Base-by-base conservation (phyloP, 1,140 invertebrate genomes). In the Arion vulgaris region DNA sequence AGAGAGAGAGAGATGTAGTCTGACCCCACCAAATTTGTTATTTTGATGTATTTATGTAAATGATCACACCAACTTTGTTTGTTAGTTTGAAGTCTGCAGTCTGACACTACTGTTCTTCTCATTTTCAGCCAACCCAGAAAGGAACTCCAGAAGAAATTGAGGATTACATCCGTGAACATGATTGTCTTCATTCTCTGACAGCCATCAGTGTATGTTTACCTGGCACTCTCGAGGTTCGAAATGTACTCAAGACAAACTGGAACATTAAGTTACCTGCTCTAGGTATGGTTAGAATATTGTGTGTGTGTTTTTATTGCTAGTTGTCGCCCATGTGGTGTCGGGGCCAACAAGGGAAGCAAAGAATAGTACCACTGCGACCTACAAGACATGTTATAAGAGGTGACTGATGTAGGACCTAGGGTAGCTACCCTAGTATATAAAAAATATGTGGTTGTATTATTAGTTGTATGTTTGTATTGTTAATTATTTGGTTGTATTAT, bases 131-230 rank as follows among this genome's bases (percentile, higher is more conserved):
- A 32, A 85, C 84, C 19, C 84, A 86, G 62, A 80, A 87, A 73
- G 87, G 87, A 26, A 88, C 87, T 38, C 79, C 86, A 38, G 89
- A 89, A 41, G 88, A 91, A 49, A 87, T 91, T 34, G 88, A 89
- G 72, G 90, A 91, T 69, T 90, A 89, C 82, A 84, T 89, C 17
- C 73, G 87, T 39, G 90, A 91, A 76, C 85, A 87, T 68, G 87
- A 90, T 38, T 85, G 86, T 49, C 83, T 91, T 17, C 85, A 89
- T n/a, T 85, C 87, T 0, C 80, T 91, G 28, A 91, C 90, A 7
- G 83, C 81, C 28, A 75, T 91, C 15, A 83, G 81, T 23, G 80
- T 85, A 17, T 85, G 85, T 69, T 84, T 85, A 17, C 39, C 79
- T 26, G 82, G 83, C 15, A 83, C 82, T 71, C 81, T 85, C 26